Base-by-base conservation (phyloP, 2,113 vertebrate species). In the Piliocolobus tephrosceles region DNA sequence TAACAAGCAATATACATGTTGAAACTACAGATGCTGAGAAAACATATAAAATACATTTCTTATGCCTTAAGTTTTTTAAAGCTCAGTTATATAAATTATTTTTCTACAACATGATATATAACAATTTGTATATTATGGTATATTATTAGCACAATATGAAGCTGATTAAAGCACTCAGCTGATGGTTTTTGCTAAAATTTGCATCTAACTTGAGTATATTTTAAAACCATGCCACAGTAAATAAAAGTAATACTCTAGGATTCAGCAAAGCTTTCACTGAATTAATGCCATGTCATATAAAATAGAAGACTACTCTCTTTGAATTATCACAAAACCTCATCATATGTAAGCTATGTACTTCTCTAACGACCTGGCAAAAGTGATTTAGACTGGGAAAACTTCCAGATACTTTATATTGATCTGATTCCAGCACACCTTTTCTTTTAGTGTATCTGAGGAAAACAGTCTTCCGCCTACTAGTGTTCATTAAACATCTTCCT, bases 201-300 rank as follows among this genome's bases (percentile, higher is more conserved):
- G 7, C 82, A 88, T 87, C 13, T 83, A 20, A 50, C 50, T 79
- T 95, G 40, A 84, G 43, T 91, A 38, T 90, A 58, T 91, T 83
- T 97, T 86, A 84, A 95, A 96, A 83, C 57, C 45, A 93, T 78
- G 35, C 30, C 32, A 66, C 23, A 61, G 57, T 93, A 92, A 95
- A 79, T 93, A 83, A 86, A 93, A 91, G 23, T 87, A 94, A 96
- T 97, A 92, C 70, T 90, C 68, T 79, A 81, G 50, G 55, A 95
- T 96, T 97, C 95, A 75, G 52, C 61, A 92, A 95, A 96, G 4
- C 50, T 95, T 96, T 88, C 96, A 90, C 47, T 97, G n/a, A 89
- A 95, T 92, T 98, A 94, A 95, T 76, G 16, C 11, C 6, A 20
- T 90, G 55, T 81, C 45, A 81, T 87, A 86, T 86, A 89, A 96